Conservation (phyloP, 2,888 invertebrate genomes). For the Xanthostigma xanthostigma region DNA sequence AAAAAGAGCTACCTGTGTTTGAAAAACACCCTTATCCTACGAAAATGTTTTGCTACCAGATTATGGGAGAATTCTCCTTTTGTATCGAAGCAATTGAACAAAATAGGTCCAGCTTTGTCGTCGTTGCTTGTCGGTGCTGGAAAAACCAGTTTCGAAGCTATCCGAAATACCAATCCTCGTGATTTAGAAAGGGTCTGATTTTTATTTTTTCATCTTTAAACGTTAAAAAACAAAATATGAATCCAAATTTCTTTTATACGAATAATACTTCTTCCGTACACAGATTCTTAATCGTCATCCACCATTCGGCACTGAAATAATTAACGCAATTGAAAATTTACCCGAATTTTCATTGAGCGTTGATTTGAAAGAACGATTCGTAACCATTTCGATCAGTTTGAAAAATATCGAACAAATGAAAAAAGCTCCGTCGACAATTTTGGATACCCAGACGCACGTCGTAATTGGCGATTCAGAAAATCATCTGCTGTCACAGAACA, state of each 20-base stretch:
- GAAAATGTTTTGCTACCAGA: conserved; percentile 49
- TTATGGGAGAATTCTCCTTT: conserved; percentile 63
- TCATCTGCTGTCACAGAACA: conserved; percentile 37
- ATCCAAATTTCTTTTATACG: conserved; percentile 2
- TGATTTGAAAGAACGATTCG: conserved; percentile 8
- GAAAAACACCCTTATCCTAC: conserved; percentile 41
- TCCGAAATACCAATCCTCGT: conserved; percentile 52
- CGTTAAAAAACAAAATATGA: not conserved
- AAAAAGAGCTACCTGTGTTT: conserved; percentile 33
- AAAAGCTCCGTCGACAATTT: conserved; percentile 34
- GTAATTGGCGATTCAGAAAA: conserved; percentile 52
- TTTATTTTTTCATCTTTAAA: conserved; percentile 10
- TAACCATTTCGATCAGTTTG: conserved; percentile 21
- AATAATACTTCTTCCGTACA: conserved; percentile 12
- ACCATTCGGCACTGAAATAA: conserved; percentile 53
- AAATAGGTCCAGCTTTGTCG: conserved; percentile 53
- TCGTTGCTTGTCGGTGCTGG: conserved; percentile 47
- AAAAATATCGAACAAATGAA: conserved; percentile 31
- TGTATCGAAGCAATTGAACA: conserved; percentile 52
- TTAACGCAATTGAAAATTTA: conserved; percentile 42
- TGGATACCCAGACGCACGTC: conserved; percentile 37
- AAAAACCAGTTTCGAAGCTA: conserved; percentile 44
- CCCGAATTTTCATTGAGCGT: conserved; percentile 43
- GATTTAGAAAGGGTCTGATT: conserved; percentile 49
- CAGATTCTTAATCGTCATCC: conserved; percentile 59